Evolutionary conservation across 2,113 vertebrate genomes (phyloP).

Genomic region (Empidonax traillii): DNA sequence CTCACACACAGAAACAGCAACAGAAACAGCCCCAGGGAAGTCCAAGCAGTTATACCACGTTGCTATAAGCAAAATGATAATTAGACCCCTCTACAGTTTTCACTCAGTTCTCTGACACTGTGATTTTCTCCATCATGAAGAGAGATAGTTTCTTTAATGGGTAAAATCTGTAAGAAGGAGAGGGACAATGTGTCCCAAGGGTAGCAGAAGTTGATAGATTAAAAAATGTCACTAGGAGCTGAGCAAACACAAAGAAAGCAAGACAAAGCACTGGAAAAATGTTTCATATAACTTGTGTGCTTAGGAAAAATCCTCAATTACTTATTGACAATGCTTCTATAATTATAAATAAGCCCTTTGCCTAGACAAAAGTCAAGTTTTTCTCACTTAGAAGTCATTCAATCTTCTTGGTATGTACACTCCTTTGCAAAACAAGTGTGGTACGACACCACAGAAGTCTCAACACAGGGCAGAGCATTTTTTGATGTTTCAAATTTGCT

Average conservation of each 20-base stretch:
- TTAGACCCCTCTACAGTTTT: not conserved
- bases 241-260: not conserved
- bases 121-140: not conserved
- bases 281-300: not conserved
- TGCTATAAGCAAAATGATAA: not conserved
- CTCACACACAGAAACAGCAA: not conserved
- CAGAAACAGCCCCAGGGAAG: not conserved
- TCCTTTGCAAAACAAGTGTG: not conserved
- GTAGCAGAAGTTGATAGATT: not conserved
- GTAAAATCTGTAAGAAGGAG: not conserved
- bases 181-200: not conserved
- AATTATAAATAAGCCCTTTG: not conserved
- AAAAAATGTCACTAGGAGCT: not conserved
- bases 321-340: not conserved
- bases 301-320: not conserved
- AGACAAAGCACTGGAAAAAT: not conserved
- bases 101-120: not conserved
- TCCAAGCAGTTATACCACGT: not conserved
- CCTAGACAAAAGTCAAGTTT: not conserved
- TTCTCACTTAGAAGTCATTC: not conserved
- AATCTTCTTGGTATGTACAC: not conserved
- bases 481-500: not conserved
- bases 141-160: not conserved
- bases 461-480: not conserved
- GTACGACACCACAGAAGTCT: not conserved